Conservation (phyloP, 1,140 invertebrate genomes). For the Neodiprion pinetum region DNA sequence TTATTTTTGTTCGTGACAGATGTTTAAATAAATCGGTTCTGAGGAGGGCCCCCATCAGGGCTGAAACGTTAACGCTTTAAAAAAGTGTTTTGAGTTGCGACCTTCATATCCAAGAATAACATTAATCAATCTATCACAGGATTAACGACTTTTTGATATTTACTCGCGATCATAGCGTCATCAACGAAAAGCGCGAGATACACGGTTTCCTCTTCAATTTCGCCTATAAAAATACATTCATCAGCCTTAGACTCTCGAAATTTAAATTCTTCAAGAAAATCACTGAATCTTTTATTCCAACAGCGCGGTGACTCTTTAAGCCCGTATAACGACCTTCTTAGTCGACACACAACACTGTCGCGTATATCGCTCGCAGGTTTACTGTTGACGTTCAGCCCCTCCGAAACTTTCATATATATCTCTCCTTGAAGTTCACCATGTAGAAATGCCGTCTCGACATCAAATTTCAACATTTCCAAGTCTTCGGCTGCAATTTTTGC, state of each 20-base stretch:
- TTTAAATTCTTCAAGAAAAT: slow-evolving; percentile 16
- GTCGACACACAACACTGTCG: slow-evolving; percentile 33
- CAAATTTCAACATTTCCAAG: slow-evolving; percentile 32
- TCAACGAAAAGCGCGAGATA: too few relatives aligned
- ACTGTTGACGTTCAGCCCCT: slow-evolving; percentile 21
- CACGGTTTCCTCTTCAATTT: too few relatives aligned
- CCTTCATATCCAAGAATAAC: too few relatives aligned
- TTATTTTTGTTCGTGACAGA: too few relatives aligned
- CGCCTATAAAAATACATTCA: slow-evolving; percentile 27
- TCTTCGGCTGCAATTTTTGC: slow-evolving; percentile 34
- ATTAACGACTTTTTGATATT: too few relatives aligned
- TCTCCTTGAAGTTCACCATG: slow-evolving; percentile 3
- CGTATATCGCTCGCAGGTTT: slow-evolving; percentile 25
- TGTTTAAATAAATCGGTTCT: too few relatives aligned
- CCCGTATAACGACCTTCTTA: slow-evolving; percentile 48
- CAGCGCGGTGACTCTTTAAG: slow-evolving; percentile 46
- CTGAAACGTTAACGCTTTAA: too few relatives aligned
- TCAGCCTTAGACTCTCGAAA: slow-evolving; percentile 31
- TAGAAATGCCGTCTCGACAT: slow-evolving; percentile 12
- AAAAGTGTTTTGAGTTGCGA: too few relatives aligned
- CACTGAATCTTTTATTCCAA: slow-evolving; percentile 40
- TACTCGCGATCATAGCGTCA: too few relatives aligned
- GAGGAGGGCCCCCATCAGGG: too few relatives aligned
- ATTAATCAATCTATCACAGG: too few relatives aligned
- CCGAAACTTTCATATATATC: slow-evolving; percentile 34